Base-by-base conservation (phyloP, 2,888 invertebrate genomes). In the Physocephala rufipes region DNA sequence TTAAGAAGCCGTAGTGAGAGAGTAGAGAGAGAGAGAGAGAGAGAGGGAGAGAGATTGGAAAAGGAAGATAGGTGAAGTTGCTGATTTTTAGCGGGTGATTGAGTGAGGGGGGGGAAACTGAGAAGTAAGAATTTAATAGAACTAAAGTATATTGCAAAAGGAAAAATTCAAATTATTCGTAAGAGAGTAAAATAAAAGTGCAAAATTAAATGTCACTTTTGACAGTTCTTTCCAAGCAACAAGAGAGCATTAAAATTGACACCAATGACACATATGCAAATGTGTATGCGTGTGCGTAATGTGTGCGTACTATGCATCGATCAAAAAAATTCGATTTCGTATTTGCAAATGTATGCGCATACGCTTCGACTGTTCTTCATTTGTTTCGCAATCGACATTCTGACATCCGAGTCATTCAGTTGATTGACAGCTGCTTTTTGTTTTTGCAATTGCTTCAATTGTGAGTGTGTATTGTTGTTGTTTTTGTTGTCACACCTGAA, bases 131-230 rank as follows among this genome's bases (percentile, higher is more conserved):
- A 28, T 19, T 26, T 7, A 62, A n/a, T 16, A 16, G 7, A 62
- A n/a, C n/a, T n/a, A 36, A 62, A 30, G 19, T 30, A n/a, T 3
- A n/a, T 16, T 9, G 30, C 36, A 2, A 47, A 26, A 9, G 30
- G 19, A 59, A 67, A 61, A 49, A 59, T 47, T 43, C 59, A 59
- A 61, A 59, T 43, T 65, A 62, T 19, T 21, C 30, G 53, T 53
- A 24, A 24, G 53, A 53, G 53, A 24, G 53, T 2, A 55, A 55
- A 4, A 9, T 24, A 43, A 21, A 62, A 62, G 59, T n/a, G 59
- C 53, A 66, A 66, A 30, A n/a, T 16, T 21, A 12, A 59, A 47
- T 61, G 67, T 67, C 67, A 61, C 47, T 58, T 67, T 67, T 67
- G 67, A 67, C 59, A 67, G 67, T 59, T 59, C 28, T n/a, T n/a